These are phyloP conservation scores for Drosophila hydei DNA, from an alignment of 1,140 invertebrate species.

Conservation along the genomic window DNA sequence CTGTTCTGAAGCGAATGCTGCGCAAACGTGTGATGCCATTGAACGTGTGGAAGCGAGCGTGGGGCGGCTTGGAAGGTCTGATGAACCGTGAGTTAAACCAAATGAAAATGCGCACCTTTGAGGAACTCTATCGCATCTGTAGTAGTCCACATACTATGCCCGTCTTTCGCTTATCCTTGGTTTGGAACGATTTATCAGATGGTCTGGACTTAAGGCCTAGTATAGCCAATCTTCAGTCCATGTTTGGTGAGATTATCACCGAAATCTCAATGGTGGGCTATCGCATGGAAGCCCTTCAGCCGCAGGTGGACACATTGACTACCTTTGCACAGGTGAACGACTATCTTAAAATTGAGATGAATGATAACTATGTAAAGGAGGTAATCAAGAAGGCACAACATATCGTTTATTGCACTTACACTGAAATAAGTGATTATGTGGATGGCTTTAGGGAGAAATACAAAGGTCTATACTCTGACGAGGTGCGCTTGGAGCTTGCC, in stretches of 20 bases:
- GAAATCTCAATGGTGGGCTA: conserved; percentile 83
- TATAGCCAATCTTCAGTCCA: conserved; percentile 73
- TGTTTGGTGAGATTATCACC: conserved; percentile 81
- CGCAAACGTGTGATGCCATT: conserved; percentile 72
- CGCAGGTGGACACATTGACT: conserved; percentile 69
- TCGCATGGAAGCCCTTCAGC: conserved; percentile 84
- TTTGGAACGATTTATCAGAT: conserved; percentile 77
- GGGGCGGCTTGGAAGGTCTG: conserved; percentile 83
- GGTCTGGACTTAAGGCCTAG: conserved; percentile 79
- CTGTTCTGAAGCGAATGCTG: conserved; percentile 73
- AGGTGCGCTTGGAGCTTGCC: conserved; percentile 66
- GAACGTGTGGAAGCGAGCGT: conserved; percentile 60
- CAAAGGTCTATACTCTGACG: conserved; percentile 75
- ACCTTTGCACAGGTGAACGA: conserved; percentile 48
- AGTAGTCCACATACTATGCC: conserved; percentile 83
- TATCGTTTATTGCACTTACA: conserved; percentile 75
- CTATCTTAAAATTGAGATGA: conserved; percentile 75
- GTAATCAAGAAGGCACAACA: conserved; percentile 68
- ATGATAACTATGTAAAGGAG: conserved; percentile 64
- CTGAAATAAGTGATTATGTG: conserved; percentile 81
- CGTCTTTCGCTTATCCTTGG: conserved; percentile 84
- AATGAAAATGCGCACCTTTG: conserved; percentile 85
- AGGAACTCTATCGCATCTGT: conserved; percentile 85
- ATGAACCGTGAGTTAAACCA: conserved; percentile 85
- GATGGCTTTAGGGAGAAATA: conserved; percentile 75